phyloP scores from a whole-genome alignment of 2,888 invertebrate genomes.

The Rhamnusium bicolor region DNA sequence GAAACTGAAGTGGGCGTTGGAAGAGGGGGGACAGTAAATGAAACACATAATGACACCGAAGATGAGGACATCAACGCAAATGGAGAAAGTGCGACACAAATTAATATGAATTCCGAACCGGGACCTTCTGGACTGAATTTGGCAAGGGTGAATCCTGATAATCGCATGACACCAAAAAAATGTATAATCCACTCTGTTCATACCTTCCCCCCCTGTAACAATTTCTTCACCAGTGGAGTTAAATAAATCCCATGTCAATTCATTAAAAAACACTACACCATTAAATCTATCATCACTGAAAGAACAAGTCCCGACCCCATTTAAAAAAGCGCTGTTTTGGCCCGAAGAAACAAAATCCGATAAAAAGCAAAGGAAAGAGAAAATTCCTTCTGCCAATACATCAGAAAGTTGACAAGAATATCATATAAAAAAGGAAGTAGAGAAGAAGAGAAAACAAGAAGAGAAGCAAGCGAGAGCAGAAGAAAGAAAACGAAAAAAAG shows the following conservation, averaged over 20 bases:
- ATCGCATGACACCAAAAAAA: neutral
- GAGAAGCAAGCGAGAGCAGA: slow-evolving; percentile 31
- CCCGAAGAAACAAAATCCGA: neutral
- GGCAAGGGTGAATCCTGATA: neutral
- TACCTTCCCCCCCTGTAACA: neutral
- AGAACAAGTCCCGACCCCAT: slow-evolving; percentile 13
- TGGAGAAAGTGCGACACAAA: neutral
- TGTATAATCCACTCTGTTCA: neutral
- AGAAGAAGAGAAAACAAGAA: slow-evolving; percentile 19
- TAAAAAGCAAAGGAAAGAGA: slow-evolving; percentile 18
- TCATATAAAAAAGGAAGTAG: slow-evolving; percentile 17
- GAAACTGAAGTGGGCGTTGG: neutral
- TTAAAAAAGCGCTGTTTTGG: slow-evolving; percentile 28
- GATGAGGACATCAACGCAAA: neutral
- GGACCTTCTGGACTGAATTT: neutral
- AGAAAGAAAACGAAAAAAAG: slow-evolving; percentile 29
- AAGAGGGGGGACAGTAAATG: neutral
- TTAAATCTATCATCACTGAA: neutral
- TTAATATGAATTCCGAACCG: neutral
- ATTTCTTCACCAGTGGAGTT: neutral
- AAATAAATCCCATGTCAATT: neutral
- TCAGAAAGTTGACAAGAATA: slow-evolving; percentile 27
- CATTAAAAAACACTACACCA: neutral
- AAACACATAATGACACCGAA: neutral
- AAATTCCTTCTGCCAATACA: slow-evolving; percentile 26